phyloP scores from a whole-genome alignment of 2,888 invertebrate genomes.

The Capitulum mitella region DNA sequence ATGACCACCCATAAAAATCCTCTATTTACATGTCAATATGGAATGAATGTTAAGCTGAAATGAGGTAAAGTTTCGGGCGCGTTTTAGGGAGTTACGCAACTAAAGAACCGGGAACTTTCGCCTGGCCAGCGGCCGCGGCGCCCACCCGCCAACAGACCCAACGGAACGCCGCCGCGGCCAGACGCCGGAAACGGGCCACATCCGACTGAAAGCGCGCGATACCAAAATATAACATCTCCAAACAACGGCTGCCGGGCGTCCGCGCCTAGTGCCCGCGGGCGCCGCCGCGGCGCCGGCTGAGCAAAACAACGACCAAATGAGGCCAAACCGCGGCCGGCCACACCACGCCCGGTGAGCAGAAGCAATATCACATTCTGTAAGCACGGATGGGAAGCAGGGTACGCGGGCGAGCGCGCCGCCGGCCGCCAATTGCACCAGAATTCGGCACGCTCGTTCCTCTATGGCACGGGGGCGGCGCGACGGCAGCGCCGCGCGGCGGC shows the following conservation, averaged over 20 bases:
- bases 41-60: conserved; percentile 24
- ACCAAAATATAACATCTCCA: conserved; percentile 22
- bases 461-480: neutral
- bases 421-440: neutral
- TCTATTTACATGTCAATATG: conserved; percentile 22
- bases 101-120: neutral
- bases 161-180: neutral
- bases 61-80: conserved; percentile 18
- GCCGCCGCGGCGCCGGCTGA: neutral
- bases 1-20: conserved; percentile 7
- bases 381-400: neutral
- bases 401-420: neutral
- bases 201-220: conserved; percentile 10
- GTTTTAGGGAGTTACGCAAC: conserved; percentile 2
- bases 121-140: neutral
- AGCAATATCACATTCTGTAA: conserved; percentile 23
- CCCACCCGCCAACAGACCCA: neutral
- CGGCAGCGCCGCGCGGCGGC: neutral
- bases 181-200: neutral
- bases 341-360: neutral
- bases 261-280: neutral
- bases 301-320: conserved; percentile 6
- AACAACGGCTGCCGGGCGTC: neutral
- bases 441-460: conserved; percentile 1
- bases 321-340: neutral